Evolutionary conservation across 2,888 invertebrate species (phyloP), one percentile per base, ranked within the genome.

Genomic region (Ophion obscuratus): DNA sequence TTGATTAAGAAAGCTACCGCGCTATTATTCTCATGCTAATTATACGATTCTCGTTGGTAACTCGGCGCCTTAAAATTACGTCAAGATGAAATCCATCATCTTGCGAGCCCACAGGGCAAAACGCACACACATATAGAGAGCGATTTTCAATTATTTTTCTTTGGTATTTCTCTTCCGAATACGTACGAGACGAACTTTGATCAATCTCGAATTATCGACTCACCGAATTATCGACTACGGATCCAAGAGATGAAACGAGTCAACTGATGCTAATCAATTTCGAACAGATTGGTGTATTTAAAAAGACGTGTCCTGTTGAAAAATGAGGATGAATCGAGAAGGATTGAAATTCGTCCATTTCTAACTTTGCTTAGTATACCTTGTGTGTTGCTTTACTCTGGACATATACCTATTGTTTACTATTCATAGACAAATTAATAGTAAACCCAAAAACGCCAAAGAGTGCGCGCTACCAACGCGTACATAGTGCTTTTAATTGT

Each of bases 11-110:
- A 92, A 92, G 88, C 91, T 86, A 85, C 80, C 88, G 78, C 79
- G 87, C 89, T 86, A 93, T 93, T 93, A 94, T 94, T 93, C 93
- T 93, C 92, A 94, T 94, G 94, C 92, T 94, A 94, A 94, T 94
- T 94, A 92, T 91, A 90, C 90, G 89, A 80, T 86, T 75, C 87
- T 88, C 88, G 87, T 89, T 88, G 88, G 85, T 89, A 85, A 88
- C 85, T 87, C 87, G 87, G 84, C 86, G 88, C 84, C 88, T 88
- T 89, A 89, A 90, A 92, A 93, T 91, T 91, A 92, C 92, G 91
- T 90, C 90, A 89, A 86, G 89, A 90, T 87, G 88, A 87, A 90
- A 89, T 89, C 88, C 73, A 67, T 67, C 62, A 31, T 64, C 11
- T 14, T 24, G n/a, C 24, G n/a, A 31, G 24, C 31, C 53, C 6